Conservation (phyloP, 1,140 invertebrate genomes). For the Drosophila seguyi region DNA sequence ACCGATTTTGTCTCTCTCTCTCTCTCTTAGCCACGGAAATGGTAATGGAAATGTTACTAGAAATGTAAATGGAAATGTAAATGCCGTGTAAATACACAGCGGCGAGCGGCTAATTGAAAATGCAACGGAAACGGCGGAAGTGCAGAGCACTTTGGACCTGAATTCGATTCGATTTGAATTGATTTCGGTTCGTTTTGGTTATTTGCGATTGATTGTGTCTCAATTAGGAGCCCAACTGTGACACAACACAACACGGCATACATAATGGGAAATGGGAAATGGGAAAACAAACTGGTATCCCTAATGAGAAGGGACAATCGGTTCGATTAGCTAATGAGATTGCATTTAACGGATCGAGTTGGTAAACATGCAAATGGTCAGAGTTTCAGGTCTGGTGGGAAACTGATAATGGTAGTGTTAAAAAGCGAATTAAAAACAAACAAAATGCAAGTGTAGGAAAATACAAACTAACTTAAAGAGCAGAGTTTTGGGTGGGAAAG, state of each 20-base stretch:
- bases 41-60: conserved; percentile 4
- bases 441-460: neutral
- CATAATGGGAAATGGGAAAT: conserved; percentile 13
- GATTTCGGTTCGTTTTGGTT: conserved; percentile 29
- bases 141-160: conserved; percentile 34
- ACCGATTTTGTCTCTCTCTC: neutral
- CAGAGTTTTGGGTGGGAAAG: neutral
- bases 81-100: conserved; percentile 57
- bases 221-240: conserved; percentile 47
- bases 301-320: conserved; percentile 13
- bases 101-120: conserved; percentile 67
- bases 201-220: conserved; percentile 39
- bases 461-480: neutral
- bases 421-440: neutral
- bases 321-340: conserved; percentile 48
- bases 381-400: neutral
- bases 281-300: conserved; percentile 17
- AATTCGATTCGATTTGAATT: conserved; percentile 26
- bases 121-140: conserved; percentile 52
- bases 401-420: neutral
- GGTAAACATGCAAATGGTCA: conserved; percentile 10
- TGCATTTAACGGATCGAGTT: neutral
- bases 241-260: conserved; percentile 11
- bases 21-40: conserved; percentile 46
- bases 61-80: conserved; percentile 57